These are phyloP conservation scores for Muscina levida DNA, from an alignment of 2,888 invertebrate species.

Conservation along the genomic window DNA sequence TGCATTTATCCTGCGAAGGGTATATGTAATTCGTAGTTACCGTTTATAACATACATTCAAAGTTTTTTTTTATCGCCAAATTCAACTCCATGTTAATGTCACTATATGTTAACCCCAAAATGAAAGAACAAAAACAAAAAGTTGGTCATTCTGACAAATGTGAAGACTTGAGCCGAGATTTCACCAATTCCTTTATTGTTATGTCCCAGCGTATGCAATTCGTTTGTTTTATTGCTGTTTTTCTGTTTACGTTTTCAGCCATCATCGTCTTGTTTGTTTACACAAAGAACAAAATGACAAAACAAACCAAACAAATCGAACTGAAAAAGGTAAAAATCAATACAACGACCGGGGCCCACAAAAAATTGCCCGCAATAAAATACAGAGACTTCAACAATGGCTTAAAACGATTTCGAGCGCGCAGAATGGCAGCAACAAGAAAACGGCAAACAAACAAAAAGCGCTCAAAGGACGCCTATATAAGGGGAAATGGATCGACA, in stretches of 20 bases:
- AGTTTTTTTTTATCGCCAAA: background rate
- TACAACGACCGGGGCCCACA: background rate
- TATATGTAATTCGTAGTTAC: background rate
- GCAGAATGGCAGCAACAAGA: background rate
- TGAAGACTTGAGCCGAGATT: conserved; percentile 49
- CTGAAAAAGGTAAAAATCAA: conserved; percentile 54
- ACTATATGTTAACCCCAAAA: conserved; percentile 45
- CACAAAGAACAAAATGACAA: conserved; percentile 2
- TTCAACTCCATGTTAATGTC: conserved; percentile 50
- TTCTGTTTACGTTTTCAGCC: too few species aligned
- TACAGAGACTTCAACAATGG: conserved; percentile 42
- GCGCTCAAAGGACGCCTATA: conserved; percentile 26
- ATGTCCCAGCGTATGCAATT: background rate
- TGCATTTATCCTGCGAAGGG: too few species aligned
- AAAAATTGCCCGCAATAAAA: conserved; percentile 48
- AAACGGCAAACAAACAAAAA: background rate
- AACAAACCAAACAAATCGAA: conserved; percentile 19
- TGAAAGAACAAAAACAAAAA: conserved; percentile 27
- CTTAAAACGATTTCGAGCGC: conserved; percentile 7
- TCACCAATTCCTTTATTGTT: conserved; percentile 36
- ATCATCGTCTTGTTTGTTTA: conserved; percentile 8
- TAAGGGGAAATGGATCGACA: conserved; percentile 54
- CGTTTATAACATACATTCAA: too few species aligned
- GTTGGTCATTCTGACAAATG: conserved; percentile 58
- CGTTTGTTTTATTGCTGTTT: background rate